Percentiles rank a stretch among this genome's conserved stretches.
Evolutionary conservation across 2,113 vertebrate species (phyloP).

Genomic region (Forbesichthys agassizii): DNA sequence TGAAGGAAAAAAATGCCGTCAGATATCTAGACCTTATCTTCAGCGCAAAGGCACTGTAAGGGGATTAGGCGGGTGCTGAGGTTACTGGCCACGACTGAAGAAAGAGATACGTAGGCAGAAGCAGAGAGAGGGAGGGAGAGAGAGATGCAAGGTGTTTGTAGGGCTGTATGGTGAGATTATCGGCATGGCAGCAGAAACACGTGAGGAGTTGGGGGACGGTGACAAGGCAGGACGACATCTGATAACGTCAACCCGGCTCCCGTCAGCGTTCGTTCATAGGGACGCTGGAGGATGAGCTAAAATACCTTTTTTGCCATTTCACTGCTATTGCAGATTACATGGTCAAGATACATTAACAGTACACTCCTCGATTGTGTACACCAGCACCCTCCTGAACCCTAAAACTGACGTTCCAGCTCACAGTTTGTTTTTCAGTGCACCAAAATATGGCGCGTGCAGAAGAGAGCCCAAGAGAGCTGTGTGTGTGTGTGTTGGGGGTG

Average conservation of each 20-base stretch:
- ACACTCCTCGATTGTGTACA: too few relatives aligned
- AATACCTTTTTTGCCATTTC: constrained; percentile 32
- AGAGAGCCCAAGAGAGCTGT: too few relatives aligned
- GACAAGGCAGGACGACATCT: constrained; percentile 47
- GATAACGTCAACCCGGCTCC: constrained; percentile 45
- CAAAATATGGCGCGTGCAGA: too few relatives aligned
- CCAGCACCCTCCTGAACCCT: too few relatives aligned
- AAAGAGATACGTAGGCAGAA: constrained; percentile 8
- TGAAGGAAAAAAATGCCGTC: constrained; percentile 54
- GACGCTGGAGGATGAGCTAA: constrained; percentile 17
- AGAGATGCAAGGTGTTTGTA: constrained; percentile 26
- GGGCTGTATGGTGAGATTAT: constrained; percentile 47
- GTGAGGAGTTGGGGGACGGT: constrained; percentile 31
- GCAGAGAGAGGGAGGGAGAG: neutral
- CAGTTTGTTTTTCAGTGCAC: too few relatives aligned
- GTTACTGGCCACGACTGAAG: constrained; percentile 20
- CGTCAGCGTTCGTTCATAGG: constrained; percentile 35
- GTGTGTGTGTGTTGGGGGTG: too few relatives aligned
- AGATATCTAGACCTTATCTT: constrained; percentile 63
- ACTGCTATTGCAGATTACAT: neutral
- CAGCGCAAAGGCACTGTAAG: constrained; percentile 36
- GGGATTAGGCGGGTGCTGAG: constrained; percentile 13
- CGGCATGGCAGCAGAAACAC: constrained; percentile 25
- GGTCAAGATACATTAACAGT: neutral
- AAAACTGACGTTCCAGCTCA: too few relatives aligned